These are phyloP conservation scores for Erannis defoliaria DNA, from an alignment of 2,888 invertebrate species.

Conservation along the genomic window DNA sequence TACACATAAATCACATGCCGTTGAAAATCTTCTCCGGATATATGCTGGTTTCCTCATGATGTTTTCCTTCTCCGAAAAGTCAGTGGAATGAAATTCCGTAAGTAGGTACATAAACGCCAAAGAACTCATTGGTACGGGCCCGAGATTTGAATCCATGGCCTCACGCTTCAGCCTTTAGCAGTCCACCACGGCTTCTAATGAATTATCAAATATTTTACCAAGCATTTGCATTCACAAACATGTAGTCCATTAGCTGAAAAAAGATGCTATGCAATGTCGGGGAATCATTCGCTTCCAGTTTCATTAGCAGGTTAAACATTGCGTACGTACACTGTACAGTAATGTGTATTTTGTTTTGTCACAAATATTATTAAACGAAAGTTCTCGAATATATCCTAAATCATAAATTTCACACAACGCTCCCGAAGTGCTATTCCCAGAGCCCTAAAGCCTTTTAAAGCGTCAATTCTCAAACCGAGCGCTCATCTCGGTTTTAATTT, in stretches of 20 bases:
- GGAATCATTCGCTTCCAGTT: conserved; percentile 10
- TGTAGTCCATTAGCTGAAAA: conserved; percentile 17
- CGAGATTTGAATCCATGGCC: too few relatives aligned
- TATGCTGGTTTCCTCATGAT: too few relatives aligned
- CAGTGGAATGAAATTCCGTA: too few relatives aligned
- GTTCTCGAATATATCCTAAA: not conserved
- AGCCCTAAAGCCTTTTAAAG: conserved; percentile 30
- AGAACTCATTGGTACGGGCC: too few relatives aligned
- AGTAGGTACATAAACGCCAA: too few relatives aligned
- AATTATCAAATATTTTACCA: not conserved
- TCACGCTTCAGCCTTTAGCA: too few relatives aligned
- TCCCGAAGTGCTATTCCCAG: conserved; percentile 15
- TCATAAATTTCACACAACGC: conserved; percentile 20
- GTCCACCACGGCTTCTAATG: not conserved
- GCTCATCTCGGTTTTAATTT: conserved; percentile 38
- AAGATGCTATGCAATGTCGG: conserved; percentile 20
- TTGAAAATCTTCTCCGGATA: too few relatives aligned
- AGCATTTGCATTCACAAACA: not conserved
- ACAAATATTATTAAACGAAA: too few relatives aligned
- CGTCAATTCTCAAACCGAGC: conserved; percentile 26
- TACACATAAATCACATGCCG: too few relatives aligned
- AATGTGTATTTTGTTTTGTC: not conserved
- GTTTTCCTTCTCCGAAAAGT: too few relatives aligned
- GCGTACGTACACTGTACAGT: too few relatives aligned
- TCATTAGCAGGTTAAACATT: not conserved